Percentiles rank a stretch among this genome's conserved stretches.
Conservation (phyloP, 2,888 invertebrate species). For the Bombyx huttoni region DNA sequence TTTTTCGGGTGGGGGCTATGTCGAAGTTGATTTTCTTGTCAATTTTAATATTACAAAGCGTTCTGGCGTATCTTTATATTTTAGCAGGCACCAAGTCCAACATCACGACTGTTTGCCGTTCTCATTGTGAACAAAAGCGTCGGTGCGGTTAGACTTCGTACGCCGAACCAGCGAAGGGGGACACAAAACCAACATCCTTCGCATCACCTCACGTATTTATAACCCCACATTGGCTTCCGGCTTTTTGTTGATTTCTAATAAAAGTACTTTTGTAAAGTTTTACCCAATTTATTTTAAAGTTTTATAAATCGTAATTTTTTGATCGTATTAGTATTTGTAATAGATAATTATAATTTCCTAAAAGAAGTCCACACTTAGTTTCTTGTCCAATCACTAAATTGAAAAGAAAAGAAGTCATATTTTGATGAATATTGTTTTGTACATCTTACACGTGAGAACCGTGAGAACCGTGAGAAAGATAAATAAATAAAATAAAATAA, state of each 20-base stretch:
- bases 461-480: too few species aligned
- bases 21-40: not conserved
- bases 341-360: not conserved
- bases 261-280: not conserved
- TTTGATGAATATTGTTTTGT: too few species aligned
- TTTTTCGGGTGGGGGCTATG: not conserved
- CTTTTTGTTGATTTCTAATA: constrained; percentile 39
- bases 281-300: not conserved
- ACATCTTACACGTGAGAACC: too few species aligned
- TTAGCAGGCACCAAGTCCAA: constrained; percentile 14
- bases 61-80: constrained; percentile 7
- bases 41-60: not conserved
- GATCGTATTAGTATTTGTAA: not conserved
- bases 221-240: constrained; percentile 63
- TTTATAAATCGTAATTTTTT: not conserved
- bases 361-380: not conserved
- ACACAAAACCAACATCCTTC: constrained; percentile 61
- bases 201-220: constrained; percentile 60
- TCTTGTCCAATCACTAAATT: not conserved
- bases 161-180: constrained; percentile 9
- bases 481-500: too few species aligned
- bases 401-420: too few species aligned
- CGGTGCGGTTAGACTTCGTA: constrained; percentile 10
- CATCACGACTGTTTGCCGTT: constrained; percentile 42
- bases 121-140: constrained; percentile 46